Evolutionary conservation across 1,140 invertebrate species (phyloP).

Genomic region (Diorhabda sublineata): DNA sequence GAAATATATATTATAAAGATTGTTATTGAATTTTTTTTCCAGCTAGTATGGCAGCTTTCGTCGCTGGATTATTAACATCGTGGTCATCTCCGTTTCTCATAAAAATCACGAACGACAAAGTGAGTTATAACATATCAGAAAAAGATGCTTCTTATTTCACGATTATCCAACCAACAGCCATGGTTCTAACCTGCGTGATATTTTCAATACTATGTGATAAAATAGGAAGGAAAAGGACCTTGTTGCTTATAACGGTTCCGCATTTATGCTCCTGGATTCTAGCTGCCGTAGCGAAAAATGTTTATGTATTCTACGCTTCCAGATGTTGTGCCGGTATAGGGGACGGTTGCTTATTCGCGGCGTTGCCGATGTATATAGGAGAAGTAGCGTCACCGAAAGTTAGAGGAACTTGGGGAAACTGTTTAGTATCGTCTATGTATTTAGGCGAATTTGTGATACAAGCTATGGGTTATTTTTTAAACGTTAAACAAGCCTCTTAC

Average conservation of each 20-base stretch:
- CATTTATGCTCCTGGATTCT: slow-evolving; percentile 27
- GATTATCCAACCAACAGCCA: neutral
- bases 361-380: slow-evolving; percentile 57
- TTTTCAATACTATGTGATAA: slow-evolving; percentile 25
- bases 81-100: slow-evolving; percentile 25
- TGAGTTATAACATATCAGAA: slow-evolving; percentile 23
- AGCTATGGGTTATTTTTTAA: slow-evolving; percentile 38
- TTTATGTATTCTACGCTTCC: slow-evolving; percentile 31
- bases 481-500: slow-evolving; percentile 20
- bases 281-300: slow-evolving; percentile 21
- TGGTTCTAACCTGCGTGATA: slow-evolving; percentile 17
- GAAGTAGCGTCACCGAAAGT: slow-evolving; percentile 63
- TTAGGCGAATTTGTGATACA: slow-evolving; percentile 52
- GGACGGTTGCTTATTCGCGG: slow-evolving; percentile 34
- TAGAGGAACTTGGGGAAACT: slow-evolving; percentile 54
- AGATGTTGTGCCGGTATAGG: slow-evolving; percentile 34
- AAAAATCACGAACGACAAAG: slow-evolving; percentile 22
- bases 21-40: neutral
- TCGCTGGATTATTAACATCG: slow-evolving; percentile 9
- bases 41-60: neutral
- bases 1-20: no score
- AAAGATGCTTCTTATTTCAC: slow-evolving; percentile 19
- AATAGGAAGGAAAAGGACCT: slow-evolving; percentile 30
- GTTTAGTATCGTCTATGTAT: slow-evolving; percentile 48
- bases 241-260: slow-evolving; percentile 29